Percentiles rank a stretch among this genome's conserved stretches.
Evolutionary conservation across 1,140 invertebrate genomes (phyloP).

Genomic region (Euura saliciscinereae): DNA sequence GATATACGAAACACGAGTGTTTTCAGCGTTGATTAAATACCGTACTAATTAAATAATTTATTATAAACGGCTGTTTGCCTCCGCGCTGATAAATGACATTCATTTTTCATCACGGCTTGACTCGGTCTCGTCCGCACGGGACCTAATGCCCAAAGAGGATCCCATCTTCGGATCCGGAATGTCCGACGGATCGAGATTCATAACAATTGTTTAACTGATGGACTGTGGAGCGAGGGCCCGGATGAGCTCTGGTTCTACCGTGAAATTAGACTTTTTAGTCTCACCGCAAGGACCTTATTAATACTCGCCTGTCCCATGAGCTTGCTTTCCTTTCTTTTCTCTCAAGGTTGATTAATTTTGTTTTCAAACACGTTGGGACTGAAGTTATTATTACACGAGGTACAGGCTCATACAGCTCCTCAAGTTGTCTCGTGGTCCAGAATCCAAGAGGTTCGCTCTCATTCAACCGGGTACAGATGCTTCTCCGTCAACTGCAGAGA

Average conservation of each 20-base stretch:
- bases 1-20: neutral
- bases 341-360: neutral
- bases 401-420: too few relatives aligned
- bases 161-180: conserved; percentile 21
- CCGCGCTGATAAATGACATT: conserved; percentile 37
- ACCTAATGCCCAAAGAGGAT: conserved; percentile 24
- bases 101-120: conserved; percentile 22
- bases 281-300: neutral
- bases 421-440: neutral
- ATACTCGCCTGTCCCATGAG: neutral
- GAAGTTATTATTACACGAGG: too few relatives aligned
- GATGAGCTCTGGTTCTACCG: neutral
- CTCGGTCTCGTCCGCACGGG: conserved; percentile 22
- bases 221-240: neutral
- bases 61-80: conserved; percentile 25
- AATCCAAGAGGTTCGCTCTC: neutral
- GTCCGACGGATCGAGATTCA: neutral
- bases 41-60: conserved; percentile 53
- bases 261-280: conserved; percentile 8
- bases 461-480: neutral
- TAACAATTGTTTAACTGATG: conserved; percentile 21
- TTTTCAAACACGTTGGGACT: neutral
- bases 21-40: conserved; percentile 46
- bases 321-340: neutral
- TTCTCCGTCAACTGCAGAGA: neutral